A percentile compares a stretch with the other conserved stretches of the same genome.
Evolutionary conservation across 2,113 vertebrate species (phyloP).

Genomic region (Eonycteris spelaea): DNA sequence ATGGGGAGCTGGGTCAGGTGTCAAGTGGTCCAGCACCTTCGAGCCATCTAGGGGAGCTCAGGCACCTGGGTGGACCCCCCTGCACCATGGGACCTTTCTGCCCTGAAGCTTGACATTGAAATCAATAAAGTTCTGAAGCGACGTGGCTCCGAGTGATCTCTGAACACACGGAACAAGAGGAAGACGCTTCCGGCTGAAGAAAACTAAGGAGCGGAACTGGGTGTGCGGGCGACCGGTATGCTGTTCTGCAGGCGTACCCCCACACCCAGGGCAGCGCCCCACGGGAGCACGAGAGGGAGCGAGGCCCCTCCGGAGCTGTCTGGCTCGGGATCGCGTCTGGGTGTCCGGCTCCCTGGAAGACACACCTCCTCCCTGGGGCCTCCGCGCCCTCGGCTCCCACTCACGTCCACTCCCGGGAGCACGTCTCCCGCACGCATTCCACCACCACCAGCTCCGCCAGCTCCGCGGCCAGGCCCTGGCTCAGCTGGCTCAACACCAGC

Average conservation of each 20-base stretch:
- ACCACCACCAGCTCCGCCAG: conserved; percentile 86
- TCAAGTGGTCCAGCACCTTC: accelerated
- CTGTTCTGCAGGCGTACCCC: neutral
- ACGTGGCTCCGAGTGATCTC: neutral
- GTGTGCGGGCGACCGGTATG: neutral
- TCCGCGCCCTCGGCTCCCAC: neutral
- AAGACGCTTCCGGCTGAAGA: neutral
- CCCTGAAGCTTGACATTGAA: neutral
- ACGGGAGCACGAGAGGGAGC: neutral
- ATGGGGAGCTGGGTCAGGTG: neutral
- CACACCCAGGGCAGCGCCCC: no score
- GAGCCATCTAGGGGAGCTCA: no score
- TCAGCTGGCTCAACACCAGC: conserved; percentile 83
- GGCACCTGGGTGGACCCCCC: neutral
- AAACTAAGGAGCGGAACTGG: neutral
- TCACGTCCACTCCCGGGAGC: conserved; percentile 86
- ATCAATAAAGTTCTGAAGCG: neutral
- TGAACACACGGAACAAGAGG: neutral
- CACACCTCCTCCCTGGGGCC: no score
- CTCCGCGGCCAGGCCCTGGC: conserved; percentile 84
- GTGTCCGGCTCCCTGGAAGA: neutral
- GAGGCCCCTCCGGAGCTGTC: neutral
- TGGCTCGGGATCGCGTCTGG: no score
- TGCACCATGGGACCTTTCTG: neutral
- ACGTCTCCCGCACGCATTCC: conserved; percentile 82